A percentile compares a stretch with the other conserved stretches of the same genome.
Evolutionary conservation across 2,113 vertebrate genomes (phyloP).

Genomic region (Arizona elegans): DNA sequence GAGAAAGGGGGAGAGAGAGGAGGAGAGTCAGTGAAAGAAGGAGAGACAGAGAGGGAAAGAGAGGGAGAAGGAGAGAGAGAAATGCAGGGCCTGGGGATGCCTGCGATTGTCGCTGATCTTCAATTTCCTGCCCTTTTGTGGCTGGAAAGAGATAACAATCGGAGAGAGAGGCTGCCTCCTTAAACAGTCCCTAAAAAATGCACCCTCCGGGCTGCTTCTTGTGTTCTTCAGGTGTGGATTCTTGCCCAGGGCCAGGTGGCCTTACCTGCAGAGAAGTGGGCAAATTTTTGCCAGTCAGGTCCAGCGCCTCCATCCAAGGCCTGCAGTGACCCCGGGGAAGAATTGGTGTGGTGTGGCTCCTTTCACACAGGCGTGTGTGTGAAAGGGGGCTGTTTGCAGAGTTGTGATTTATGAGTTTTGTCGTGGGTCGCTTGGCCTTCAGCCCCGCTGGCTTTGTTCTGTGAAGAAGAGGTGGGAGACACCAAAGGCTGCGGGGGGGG

Average conservation of each 20-base stretch:
- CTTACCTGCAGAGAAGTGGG: neutral
- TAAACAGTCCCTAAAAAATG: neutral
- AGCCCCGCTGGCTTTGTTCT: neutral
- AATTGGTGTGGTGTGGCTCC: neutral
- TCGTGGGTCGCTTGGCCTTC: neutral
- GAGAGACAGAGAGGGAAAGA: no score
- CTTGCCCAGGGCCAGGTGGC: neutral
- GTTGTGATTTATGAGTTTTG: neutral
- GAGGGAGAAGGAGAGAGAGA: neutral
- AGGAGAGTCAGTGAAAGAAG: no score
- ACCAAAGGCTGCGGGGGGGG: neutral
- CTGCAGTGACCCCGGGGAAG: neutral
- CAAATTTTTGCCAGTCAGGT: neutral
- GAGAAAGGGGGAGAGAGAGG: no score
- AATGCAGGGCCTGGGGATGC: neutral
- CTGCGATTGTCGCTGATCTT: neutral
- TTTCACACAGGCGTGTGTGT: neutral
- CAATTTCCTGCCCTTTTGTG: neutral
- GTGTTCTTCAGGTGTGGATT: neutral
- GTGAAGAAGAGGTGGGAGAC: neutral
- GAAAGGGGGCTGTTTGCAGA: neutral
- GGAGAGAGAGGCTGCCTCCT: neutral
- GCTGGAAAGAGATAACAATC: neutral
- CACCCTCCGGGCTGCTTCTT: neutral
- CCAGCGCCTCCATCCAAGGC: neutral